phyloP scores from a whole-genome alignment of 2,797 vertebrate genomes.

The Manis javanica region DNA sequence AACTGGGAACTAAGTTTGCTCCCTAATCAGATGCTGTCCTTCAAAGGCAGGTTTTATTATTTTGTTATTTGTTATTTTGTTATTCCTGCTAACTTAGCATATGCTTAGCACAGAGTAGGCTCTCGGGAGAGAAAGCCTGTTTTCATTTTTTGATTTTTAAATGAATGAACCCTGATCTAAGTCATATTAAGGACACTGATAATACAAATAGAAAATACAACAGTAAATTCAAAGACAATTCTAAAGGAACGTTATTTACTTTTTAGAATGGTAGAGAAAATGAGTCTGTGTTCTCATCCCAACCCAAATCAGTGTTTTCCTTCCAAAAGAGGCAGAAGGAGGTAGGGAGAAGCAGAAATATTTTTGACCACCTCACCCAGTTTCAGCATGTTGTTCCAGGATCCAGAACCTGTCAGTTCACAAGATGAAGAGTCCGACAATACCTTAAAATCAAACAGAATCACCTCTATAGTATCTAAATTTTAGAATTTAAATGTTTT shows the following conservation, averaged over 20 bases:
- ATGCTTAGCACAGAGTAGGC: neutral
- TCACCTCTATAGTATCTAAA: constrained; percentile 57
- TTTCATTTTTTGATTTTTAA: neutral
- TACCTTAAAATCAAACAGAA: constrained; percentile 79
- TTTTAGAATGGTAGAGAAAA: constrained; percentile 26
- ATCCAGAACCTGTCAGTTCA: constrained; percentile 66
- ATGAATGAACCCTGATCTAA: constrained; percentile 49
- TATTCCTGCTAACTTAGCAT: neutral
- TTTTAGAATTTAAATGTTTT: constrained; percentile 53
- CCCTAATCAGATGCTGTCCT: neutral
- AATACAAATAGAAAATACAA: constrained; percentile 54
- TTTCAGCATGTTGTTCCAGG: constrained; percentile 73
- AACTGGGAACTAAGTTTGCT: neutral
- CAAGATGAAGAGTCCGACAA: constrained; percentile 43
- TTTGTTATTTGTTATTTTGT: constrained; percentile 4
- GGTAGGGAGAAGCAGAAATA: constrained; percentile 15
- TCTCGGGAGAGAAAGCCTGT: neutral
- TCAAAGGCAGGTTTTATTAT: neutral
- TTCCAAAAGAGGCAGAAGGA: neutral
- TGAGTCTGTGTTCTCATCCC: constrained; percentile 1
- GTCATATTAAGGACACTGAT: constrained; percentile 13
- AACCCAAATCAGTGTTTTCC: constrained; percentile 19
- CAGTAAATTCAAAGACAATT: constrained; percentile 51
- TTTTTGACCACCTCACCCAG: constrained; percentile 81
- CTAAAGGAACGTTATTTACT: constrained; percentile 25